Conservation (phyloP, 2,113 vertebrate species). For the Sorex fumeus region DNA sequence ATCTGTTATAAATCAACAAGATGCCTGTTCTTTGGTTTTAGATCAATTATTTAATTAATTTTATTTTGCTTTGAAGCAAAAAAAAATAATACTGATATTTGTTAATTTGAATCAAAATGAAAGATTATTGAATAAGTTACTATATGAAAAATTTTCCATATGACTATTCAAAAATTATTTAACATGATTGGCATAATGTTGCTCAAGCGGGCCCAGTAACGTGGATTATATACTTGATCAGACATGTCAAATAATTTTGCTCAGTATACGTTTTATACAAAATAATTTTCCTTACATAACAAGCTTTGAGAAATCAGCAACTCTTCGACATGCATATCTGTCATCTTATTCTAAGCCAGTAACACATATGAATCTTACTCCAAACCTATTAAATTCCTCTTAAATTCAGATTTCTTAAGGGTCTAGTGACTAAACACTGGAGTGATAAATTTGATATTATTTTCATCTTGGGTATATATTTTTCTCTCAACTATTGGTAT, state of each 20-base stretch:
- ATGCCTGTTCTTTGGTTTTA: background rate
- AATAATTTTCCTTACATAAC: background rate
- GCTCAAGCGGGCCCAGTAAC: no score
- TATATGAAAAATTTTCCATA: background rate
- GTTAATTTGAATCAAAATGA: background rate
- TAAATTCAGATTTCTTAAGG: no score
- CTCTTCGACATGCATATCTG: background rate
- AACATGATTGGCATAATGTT: background rate
- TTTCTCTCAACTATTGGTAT: background rate
- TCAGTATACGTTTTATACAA: background rate
- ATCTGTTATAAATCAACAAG: background rate
- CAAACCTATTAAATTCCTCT: no score
- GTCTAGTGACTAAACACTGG: background rate
- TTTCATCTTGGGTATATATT: background rate
- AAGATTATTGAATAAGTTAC: background rate
- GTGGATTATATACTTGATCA: background rate
- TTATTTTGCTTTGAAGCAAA: background rate
- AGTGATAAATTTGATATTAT: background rate
- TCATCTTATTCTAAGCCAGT: background rate
- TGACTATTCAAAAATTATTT: background rate
- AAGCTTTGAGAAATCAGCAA: background rate
- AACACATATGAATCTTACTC: background rate
- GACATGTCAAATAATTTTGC: background rate
- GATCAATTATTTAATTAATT: background rate
- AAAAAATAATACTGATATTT: background rate